These are phyloP conservation scores for Pipistrellus kuhlii DNA, from an alignment of 2,797 vertebrate genomes.

Conservation along the genomic window DNA sequence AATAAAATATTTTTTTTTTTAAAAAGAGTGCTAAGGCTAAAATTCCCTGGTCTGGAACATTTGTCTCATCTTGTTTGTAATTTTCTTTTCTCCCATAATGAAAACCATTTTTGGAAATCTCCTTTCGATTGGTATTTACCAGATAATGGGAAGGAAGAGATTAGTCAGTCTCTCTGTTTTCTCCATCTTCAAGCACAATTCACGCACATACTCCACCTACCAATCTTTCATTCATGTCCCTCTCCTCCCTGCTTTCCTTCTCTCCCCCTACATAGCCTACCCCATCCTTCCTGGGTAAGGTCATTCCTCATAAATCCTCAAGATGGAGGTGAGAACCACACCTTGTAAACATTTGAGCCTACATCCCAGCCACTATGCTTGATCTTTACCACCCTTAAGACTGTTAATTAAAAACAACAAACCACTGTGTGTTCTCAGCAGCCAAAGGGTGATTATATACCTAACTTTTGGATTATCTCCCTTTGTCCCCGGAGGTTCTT, in stretches of 20 bases:
- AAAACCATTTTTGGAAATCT: neutral
- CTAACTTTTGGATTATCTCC: neutral
- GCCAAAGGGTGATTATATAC: neutral
- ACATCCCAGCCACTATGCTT: neutral
- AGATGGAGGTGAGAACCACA: neutral
- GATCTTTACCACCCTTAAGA: neutral
- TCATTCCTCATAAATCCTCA: neutral
- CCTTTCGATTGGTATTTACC: neutral
- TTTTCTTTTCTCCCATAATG: neutral
- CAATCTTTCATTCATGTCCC: too few species aligned
- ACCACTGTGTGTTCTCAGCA: neutral
- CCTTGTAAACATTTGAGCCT: neutral
- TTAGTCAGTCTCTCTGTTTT: neutral
- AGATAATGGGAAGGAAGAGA: neutral
- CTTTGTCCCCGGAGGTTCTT: neutral
- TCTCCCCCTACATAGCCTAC: too few species aligned
- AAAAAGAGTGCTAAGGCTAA: neutral
- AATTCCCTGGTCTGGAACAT: neutral
- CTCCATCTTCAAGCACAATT: neutral
- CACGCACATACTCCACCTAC: too few species aligned
- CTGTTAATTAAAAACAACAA: neutral
- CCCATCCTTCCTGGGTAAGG: neutral
- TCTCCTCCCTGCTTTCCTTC: too few species aligned
- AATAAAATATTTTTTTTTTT: too few species aligned
- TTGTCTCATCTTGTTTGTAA: neutral